Base-by-base conservation (phyloP, 2,113 vertebrate species). In the Copsychus sechellarum region DNA sequence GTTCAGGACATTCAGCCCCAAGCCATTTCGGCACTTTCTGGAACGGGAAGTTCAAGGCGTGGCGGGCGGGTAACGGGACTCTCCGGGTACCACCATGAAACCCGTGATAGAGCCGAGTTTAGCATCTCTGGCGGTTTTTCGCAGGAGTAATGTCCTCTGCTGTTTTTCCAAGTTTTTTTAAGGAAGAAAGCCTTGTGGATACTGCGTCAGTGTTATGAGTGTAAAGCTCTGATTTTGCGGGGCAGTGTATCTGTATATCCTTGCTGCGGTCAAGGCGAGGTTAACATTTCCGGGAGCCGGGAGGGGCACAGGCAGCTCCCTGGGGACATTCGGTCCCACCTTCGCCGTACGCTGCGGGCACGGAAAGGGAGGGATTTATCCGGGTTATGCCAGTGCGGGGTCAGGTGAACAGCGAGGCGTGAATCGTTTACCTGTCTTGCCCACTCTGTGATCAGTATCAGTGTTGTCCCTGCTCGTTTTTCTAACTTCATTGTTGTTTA, bases 51-150 rank as follows among this genome's bases (percentile, higher is more conserved):
- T 40, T 22, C 14, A 14, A 31, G 31, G 43, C 0, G 0, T 14
- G 11, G 24, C 4, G 31, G 69, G n/a, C 16, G 0, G 4, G 38
- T 53, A 19, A 28, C 0, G 1, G 15, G 5, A 19, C 18, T 50
- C 14, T 12, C 47, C 3, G 3, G 34, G 5, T 50, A 40, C n/a
- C 15, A 7, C 43, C 29, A 1, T 6, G 15, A 74, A n/a, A 61
- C 0, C 5, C 14, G 7, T 14, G 29, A 9, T 4, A n/a, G 50
- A 48, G 45, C 50, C n/a, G 20, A 11, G 10, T 64, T 69, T 70
- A 3, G 6, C 34, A 12, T 25, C 48, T 57, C 51, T 29, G 45
- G 6, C 24, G 4, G 7, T 2, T 65, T 43, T 33, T 38, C 26
- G 0, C 15, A 5, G 56, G 58, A 82, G 13, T 17, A 12, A 9